Evolutionary conservation across 2,113 vertebrate species (phyloP), one percentile per base, ranked within the genome.

Genomic region (Nesogale talazaci): DNA sequence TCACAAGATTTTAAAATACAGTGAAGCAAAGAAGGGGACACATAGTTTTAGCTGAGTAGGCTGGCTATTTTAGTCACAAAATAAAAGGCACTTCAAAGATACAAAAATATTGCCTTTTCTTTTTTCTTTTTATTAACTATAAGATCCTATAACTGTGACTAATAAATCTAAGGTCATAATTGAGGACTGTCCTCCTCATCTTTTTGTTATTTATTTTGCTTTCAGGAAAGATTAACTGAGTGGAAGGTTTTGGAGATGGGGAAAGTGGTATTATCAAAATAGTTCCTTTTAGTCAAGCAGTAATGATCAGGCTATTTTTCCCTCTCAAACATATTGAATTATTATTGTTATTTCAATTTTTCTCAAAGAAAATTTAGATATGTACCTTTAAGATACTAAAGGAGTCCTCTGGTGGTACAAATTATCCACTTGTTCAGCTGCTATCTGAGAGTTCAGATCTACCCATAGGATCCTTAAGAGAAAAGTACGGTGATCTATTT

Each of bases 221-320:
- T 65, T 29, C 63, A n/a, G 31, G 38, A 81, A 67, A 36, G 1
- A 57, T 90, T 79, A 83, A 3, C 17, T 86, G 57, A 86, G 11
- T 29, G 2, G 5, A 2, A 1, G 69, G 1, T 3, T 11, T 31
- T 22, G 9, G 22, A 0, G 2, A 36, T 72, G 25, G 27, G 7
- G 9, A 74, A 83, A 8, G 34, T 42, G 34, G 86, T 85, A 29
- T 69, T 93, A 89, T 42, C 57, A 88, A 83, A 77, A 31, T n/a
- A 88, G 9, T 87, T 20, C 6, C 2, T 65, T 36, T 87, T 40
- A 86, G 12, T 74, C 63, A 67, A 92, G 1, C 2, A 42, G 46
- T 59, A n/a, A 77, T 42, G 75, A 17, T 8, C 4, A 90, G 14
- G 83, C 46, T 69, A 42, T 36, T 63, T 46, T 36, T 77, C 80